Evolutionary conservation across 2,113 vertebrate genomes (phyloP).

Genomic region (Forbesichthys papilliferus): DNA sequence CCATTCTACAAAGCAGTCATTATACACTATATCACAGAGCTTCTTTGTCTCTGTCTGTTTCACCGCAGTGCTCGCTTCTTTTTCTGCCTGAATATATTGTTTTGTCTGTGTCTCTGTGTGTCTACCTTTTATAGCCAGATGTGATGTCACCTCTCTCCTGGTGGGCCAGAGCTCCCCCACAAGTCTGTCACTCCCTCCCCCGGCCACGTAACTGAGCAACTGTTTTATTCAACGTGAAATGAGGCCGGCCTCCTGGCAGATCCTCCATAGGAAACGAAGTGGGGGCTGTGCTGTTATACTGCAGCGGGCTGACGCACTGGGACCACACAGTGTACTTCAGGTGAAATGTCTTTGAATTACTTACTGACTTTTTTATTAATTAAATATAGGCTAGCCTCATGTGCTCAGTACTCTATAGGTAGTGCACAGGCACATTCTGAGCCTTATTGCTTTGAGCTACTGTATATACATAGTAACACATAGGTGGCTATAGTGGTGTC

Average conservation of each 20-base stretch:
- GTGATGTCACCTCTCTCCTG: constrained; percentile 29
- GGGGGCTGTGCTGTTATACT: neutral
- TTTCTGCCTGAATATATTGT: neutral
- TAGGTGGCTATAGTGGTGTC: too few species aligned
- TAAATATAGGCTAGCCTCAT: neutral
- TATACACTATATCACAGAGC: constrained; percentile 24
- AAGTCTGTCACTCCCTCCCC: constrained; percentile 10
- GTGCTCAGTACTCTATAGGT: neutral
- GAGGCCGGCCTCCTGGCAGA: constrained; percentile 29
- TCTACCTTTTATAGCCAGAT: constrained; percentile 10
- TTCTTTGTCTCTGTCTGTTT: constrained; percentile 32
- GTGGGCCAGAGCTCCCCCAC: constrained; percentile 2
- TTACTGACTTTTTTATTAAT: neutral
- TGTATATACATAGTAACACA: too few species aligned
- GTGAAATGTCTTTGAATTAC: neutral
- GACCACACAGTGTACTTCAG: neutral
- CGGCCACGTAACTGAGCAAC: constrained; percentile 38
- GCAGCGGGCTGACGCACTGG: neutral
- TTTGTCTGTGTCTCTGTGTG: neutral
- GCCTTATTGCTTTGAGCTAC: neutral
- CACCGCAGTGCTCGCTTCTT: neutral
- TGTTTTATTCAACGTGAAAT: constrained; percentile 47
- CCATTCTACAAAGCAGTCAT: constrained; percentile 50
- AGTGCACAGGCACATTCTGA: neutral
- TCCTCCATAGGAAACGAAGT: constrained; percentile 11